A percentile compares a stretch with the other conserved stretches of the same genome.
Evolutionary conservation across 2,888 invertebrate species (phyloP).

Genomic region (Oligia fasciuncula): DNA sequence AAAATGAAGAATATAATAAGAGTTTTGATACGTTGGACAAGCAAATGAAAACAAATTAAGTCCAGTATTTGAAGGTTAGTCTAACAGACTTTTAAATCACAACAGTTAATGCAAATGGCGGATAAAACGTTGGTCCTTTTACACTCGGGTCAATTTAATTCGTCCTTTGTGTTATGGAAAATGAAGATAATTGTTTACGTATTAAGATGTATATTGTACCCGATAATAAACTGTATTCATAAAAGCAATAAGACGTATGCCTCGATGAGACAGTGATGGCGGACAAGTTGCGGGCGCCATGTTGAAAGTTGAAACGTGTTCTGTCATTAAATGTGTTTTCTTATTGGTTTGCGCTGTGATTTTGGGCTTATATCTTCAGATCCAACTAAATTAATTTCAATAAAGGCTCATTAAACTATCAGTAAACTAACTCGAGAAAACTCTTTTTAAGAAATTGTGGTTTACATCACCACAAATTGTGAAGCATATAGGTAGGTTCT

Average conservation of each 20-base stretch:
- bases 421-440: background rate
- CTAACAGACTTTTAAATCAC: constrained; percentile 45
- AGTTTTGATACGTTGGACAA: constrained; percentile 83
- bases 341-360: constrained; percentile 59
- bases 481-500: background rate
- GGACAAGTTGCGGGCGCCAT: constrained; percentile 54
- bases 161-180: constrained; percentile 52
- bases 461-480: background rate
- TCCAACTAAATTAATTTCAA: background rate
- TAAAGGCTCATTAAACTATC: background rate
- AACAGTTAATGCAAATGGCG: constrained; percentile 47
- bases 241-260: constrained; percentile 78
- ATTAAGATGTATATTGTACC: constrained; percentile 72
- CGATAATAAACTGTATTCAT: constrained; percentile 75
- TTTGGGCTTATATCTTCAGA: constrained; percentile 4
- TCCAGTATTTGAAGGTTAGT: constrained; percentile 70
- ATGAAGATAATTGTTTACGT: constrained; percentile 65
- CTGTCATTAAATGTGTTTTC: constrained; percentile 57
- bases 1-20: constrained; percentile 77
- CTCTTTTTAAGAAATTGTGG: background rate
- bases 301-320: constrained; percentile 52
- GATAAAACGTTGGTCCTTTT: constrained; percentile 41
- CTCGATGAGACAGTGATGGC: constrained; percentile 73
- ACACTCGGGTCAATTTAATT: constrained; percentile 44
- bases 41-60: constrained; percentile 71